Evolutionary conservation across 2,888 invertebrate genomes (phyloP).

Genomic region (Drosophila planitibia): DNA sequence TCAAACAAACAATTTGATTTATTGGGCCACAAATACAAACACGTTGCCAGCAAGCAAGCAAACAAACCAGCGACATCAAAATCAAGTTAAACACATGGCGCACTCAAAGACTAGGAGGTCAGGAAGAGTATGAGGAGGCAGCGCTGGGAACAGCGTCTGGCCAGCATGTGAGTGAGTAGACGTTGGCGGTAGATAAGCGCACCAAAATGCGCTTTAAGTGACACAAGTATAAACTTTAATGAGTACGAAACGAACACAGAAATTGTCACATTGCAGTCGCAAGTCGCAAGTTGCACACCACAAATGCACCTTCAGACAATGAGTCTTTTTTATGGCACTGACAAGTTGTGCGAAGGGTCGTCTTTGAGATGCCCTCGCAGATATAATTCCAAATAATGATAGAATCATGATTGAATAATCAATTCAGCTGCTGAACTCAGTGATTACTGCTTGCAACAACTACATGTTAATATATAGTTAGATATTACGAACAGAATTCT

Average conservation of each 20-base stretch:
- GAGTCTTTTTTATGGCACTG: constrained; percentile 16
- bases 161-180: constrained; percentile 36
- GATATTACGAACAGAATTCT: background rate
- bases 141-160: constrained; percentile 14
- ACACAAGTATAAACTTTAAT: constrained; percentile 61
- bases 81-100: constrained; percentile 71
- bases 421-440: background rate
- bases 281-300: background rate
- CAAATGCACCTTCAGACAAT: constrained; percentile 22
- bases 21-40: constrained; percentile 63
- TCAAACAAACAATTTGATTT: constrained; percentile 66
- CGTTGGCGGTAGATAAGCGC: constrained; percentile 55
- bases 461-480: background rate
- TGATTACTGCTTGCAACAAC: background rate
- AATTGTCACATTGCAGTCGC: constrained; percentile 70
- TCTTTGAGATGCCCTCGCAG: constrained; percentile 11
- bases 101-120: constrained; percentile 37
- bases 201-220: constrained; percentile 63
- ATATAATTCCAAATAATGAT: background rate
- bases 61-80: constrained; percentile 44
- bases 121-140: background rate
- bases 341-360: background rate
- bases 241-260: constrained; percentile 53
- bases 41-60: constrained; percentile 47
- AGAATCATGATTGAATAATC: background rate